Conservation (phyloP, 2,888 invertebrate genomes). For the Coelopa pilipes region DNA sequence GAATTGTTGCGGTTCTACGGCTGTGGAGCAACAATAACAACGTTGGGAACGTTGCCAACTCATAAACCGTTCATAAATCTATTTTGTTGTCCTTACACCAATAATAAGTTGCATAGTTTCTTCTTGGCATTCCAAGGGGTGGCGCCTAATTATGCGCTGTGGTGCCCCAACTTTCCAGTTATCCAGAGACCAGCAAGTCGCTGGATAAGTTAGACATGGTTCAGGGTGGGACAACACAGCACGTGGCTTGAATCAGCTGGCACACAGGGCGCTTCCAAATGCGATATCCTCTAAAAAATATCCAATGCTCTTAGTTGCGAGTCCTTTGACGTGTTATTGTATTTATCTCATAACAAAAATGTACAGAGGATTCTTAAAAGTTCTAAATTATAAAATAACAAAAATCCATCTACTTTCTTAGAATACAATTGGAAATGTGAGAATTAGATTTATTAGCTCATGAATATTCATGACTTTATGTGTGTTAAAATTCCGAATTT, state of each 20-base stretch:
- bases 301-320: no score
- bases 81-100: conserved; percentile 33
- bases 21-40: background rate
- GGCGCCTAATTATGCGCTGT: conserved; percentile 46
- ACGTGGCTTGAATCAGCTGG: no score
- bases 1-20: conserved; percentile 11
- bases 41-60: conserved; percentile 7
- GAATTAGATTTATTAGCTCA: background rate
- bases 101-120: conserved; percentile 17
- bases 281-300: no score
- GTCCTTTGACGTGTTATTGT: no score
- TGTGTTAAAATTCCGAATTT: background rate
- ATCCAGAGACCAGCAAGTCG: no score
- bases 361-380: background rate
- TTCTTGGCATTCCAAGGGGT: conserved; percentile 43
- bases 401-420: background rate
- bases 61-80: conserved; percentile 18
- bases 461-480: background rate
- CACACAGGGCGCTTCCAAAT: no score
- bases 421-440: background rate
- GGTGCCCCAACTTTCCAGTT: conserved; percentile 35
- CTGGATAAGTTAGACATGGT: no score
- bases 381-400: background rate
- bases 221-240: no score
- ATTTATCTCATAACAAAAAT: no score